phyloP scores from a whole-genome alignment of 2,888 invertebrate genomes.

The Aromia moschata region DNA sequence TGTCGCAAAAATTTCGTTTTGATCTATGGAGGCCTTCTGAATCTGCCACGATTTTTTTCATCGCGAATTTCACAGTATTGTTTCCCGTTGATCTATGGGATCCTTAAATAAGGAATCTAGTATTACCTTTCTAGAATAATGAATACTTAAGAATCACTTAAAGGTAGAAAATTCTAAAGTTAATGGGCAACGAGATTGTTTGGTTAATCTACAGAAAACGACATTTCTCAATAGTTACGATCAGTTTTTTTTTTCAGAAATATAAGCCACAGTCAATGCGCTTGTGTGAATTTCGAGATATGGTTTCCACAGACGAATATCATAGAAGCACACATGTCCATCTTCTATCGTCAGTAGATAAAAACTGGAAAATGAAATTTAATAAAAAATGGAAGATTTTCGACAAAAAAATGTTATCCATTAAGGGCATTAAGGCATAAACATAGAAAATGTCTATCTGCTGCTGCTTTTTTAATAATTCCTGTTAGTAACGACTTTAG shows the following conservation, averaged over 20 bases:
- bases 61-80: too few species aligned
- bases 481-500: constrained; percentile 9
- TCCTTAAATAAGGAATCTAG: too few species aligned
- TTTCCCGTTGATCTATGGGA: too few species aligned
- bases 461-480: constrained; percentile 26
- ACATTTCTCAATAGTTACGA: constrained; percentile 52
- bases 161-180: too few species aligned
- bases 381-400: constrained; percentile 30
- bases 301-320: constrained; percentile 21
- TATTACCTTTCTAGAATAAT: too few species aligned
- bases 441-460: constrained; percentile 22
- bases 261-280: constrained; percentile 19
- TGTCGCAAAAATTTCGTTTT: too few species aligned
- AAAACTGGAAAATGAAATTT: constrained; percentile 34
- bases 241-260: constrained; percentile 44
- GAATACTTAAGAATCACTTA: too few species aligned
- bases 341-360: constrained; percentile 27
- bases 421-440: constrained; percentile 23
- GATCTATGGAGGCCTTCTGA: too few species aligned
- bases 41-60: too few species aligned
- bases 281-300: constrained; percentile 34
- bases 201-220: too few species aligned
- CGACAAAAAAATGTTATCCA: constrained; percentile 15
- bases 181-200: too few species aligned
- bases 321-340: constrained; percentile 27